Percentiles rank a stretch among this genome's conserved stretches.
phyloP scores from a whole-genome alignment of 2,797 vertebrate genomes.

The Pangasius krempfi region DNA sequence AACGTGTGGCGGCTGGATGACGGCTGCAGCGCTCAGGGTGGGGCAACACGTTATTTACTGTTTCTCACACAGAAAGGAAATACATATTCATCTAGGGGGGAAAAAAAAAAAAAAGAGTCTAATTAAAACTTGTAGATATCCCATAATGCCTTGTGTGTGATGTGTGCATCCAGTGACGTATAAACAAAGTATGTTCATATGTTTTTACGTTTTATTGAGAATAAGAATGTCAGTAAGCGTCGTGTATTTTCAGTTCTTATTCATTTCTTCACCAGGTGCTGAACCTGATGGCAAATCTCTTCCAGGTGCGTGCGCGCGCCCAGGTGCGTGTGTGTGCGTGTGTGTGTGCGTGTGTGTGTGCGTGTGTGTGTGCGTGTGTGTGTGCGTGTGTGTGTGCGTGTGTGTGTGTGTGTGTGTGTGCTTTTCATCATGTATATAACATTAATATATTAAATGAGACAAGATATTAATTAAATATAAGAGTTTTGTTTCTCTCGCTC shows the following conservation, averaged over 20 bases:
- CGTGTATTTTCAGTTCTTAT: not conserved
- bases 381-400: too few species aligned
- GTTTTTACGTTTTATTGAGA: not conserved
- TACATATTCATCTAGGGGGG: not conserved
- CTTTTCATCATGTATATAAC: not conserved
- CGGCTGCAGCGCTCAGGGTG: constrained; percentile 66
- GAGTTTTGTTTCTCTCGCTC: not conserved
- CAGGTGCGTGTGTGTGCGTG: constrained; percentile 37
- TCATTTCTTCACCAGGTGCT: not conserved
- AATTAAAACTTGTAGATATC: not conserved
- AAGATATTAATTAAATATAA: too few species aligned
- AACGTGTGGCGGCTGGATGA: constrained; percentile 88
- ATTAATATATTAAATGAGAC: too few species aligned
- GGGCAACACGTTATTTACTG: constrained; percentile 38
- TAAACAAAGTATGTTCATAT: not conserved
- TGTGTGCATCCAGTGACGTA: not conserved
- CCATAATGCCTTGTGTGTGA: not conserved
- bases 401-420: not conserved
- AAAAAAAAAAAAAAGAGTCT: not conserved
- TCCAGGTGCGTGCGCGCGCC: constrained; percentile 44
- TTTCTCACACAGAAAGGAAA: not conserved
- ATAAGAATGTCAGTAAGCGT: not conserved
- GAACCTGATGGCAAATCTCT: constrained; percentile 47
- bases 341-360: not conserved
- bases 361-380: too few species aligned